Evolutionary conservation across 2,888 invertebrate genomes (phyloP), one percentile per base, ranked within the genome.

Genomic region (Xestia sexstrigata): DNA sequence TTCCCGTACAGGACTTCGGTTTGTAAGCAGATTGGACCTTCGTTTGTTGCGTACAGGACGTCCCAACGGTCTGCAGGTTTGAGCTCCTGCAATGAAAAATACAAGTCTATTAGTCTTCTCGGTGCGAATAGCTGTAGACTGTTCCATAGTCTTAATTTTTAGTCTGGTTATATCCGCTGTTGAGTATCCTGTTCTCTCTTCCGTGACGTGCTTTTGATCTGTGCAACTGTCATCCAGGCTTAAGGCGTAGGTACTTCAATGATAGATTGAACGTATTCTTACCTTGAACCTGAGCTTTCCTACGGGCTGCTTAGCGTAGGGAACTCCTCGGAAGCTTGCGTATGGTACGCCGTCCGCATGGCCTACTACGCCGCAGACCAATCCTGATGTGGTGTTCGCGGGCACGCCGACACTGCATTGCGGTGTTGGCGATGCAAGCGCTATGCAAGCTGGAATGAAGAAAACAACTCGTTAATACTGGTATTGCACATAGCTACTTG

Each of bases 11-110:
- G 82, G 26, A 95, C 91, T 87, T 97, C 97, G 2, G 94, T 92
- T 90, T 98, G 98, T 0, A 97, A 97, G 88, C 98, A 98, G 17
- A 97, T 94, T 0, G 97, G 96, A 0, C 97, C 96, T 84, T 97
- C 97, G 6, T 94, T 93, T 3, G 96, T 96, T 2, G 98, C 98
- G 81, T 97, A 95, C 78, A 95, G 94, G 0, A 95, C 91, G 0
- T 91, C 82, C 97, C 97, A 97, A 0, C 95, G 93, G 2, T 95
- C 93, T 6, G 95, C 88, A 4, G 97, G 97, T 81, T 96, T 93
- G 1, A 97, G 95, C 79, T 97, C 96, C 97, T 97, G 91, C 6
- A 94, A 93, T 63, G 11, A 0, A 35, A 20, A n/a, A 70, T 35
- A 26, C 63, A 76, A n/a, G 9, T 20, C 9, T 35, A 45, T 76